Conservation (phyloP, 2,797 vertebrate genomes). For the Gallinago nigripennis region DNA sequence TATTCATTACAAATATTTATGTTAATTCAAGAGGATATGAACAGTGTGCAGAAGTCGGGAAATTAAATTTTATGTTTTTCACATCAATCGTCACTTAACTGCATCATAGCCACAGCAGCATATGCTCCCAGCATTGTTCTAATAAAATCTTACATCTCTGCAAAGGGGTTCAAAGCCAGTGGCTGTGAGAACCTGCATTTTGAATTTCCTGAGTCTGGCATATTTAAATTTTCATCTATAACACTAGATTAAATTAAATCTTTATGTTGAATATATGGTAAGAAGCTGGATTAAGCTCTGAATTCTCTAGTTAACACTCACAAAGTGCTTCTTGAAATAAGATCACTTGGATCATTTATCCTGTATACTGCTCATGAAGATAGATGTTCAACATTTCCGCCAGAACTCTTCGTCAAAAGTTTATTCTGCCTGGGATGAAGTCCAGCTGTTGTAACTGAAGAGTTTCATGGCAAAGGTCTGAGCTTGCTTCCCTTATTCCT, state of each 20-base stretch:
- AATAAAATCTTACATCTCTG: background rate
- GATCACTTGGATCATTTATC: slow-evolving; percentile 36
- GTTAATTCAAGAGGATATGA: slow-evolving; percentile 29
- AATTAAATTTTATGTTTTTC: slow-evolving; percentile 33
- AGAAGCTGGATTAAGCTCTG: slow-evolving; percentile 45
- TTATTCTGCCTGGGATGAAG: slow-evolving; percentile 21
- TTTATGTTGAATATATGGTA: slow-evolving; percentile 46
- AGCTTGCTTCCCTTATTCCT: background rate
- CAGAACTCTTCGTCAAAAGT: background rate
- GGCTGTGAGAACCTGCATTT: slow-evolving; percentile 14
- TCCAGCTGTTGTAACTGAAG: slow-evolving; percentile 43
- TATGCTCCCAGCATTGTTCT: background rate
- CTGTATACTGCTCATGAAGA: slow-evolving; percentile 35
- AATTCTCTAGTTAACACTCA: slow-evolving; percentile 49
- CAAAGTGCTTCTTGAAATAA: slow-evolving; percentile 57
- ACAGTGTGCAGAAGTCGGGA: slow-evolving; percentile 9
- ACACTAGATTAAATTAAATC: slow-evolving; percentile 56
- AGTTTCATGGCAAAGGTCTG: slow-evolving; percentile 15
- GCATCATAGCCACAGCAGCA: background rate
- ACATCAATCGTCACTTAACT: slow-evolving; percentile 23
- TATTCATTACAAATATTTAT: slow-evolving; percentile 43
- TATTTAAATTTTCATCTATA: slow-evolving; percentile 51
- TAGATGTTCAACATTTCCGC: slow-evolving; percentile 29
- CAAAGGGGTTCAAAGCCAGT: background rate
- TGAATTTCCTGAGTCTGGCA: slow-evolving; percentile 35